Conservation (phyloP, 2,113 vertebrate genomes). For the Odobenus rosmarus region DNA sequence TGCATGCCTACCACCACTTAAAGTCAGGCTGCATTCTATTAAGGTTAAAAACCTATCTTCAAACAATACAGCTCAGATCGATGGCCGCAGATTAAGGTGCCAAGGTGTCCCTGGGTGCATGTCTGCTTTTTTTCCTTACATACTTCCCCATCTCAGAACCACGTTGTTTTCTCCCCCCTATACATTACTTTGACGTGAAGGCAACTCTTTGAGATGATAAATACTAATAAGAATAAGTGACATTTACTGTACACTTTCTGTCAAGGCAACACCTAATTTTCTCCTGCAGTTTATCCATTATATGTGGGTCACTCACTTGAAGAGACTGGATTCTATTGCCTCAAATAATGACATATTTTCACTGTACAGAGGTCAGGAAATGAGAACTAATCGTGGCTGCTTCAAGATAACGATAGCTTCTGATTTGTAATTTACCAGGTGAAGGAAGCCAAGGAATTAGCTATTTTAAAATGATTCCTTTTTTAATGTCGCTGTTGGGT, state of each 20-base stretch:
- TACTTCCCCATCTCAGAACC: neutral
- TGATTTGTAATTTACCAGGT: constrained; percentile 86
- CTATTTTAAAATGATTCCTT: constrained; percentile 69
- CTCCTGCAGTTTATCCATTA: constrained; percentile 65
- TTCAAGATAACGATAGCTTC: constrained; percentile 80
- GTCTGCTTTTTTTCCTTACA: neutral
- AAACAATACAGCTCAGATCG: constrained; percentile 37
- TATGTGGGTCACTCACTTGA: constrained; percentile 83
- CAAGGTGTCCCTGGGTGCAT: neutral
- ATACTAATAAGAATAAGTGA: constrained; percentile 69
- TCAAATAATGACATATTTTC: constrained; percentile 74
- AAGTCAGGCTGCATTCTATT: constrained; percentile 60
- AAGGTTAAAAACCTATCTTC: constrained; percentile 68
- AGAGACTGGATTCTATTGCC: constrained; percentile 77
- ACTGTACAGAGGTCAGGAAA: constrained; percentile 76
- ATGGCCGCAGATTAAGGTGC: neutral
- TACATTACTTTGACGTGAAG: neutral
- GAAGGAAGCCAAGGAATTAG: constrained; percentile 82
- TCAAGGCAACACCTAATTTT: constrained; percentile 72
- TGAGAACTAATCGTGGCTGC: constrained; percentile 76
- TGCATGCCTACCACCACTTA: constrained; percentile 55
- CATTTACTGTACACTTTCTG: constrained; percentile 69
- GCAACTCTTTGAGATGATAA: constrained; percentile 55
- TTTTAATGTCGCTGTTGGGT: constrained; percentile 53
- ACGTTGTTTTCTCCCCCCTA: neutral